Base-by-base conservation (phyloP, 2,888 invertebrate genomes). In the Cotesia congregata region DNA sequence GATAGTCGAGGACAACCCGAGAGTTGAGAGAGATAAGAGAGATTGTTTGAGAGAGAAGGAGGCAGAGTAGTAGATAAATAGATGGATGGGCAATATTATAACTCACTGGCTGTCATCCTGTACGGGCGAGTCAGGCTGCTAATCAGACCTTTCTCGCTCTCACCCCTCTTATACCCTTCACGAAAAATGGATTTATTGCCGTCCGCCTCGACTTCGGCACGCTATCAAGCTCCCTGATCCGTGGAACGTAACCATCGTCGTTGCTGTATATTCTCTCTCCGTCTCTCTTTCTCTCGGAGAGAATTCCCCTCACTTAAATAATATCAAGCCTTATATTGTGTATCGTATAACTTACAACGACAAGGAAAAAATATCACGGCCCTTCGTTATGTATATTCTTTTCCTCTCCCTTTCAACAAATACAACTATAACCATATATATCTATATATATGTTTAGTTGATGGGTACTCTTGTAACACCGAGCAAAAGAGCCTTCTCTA, bases 41-140 rank as follows among this genome's bases (percentile, higher is more conserved):
- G 82, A 78, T 7, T 12, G 9, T 50, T 7, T 12, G 12, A 50
- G 50, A 12, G 78, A 80, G 80, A 82, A 81, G 86, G 87, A 87
- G 7, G 12, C 87, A 87, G 87, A 88, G 88, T 87, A 88, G 88
- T 87, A 88, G 89, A 89, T 89, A 89, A 89, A 89, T 89, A 89
- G 89, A 89, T 89, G 88, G 89, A 89, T 89, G 89, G 89, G 89
- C 89, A 89, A 89, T 89, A 89, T 89, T 89, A 89, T 89, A 89
- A 89, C 89, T 89, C 89, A 89, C 89, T 86, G 86, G 88, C 89
- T 89, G 89, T 89, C 89, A 89, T 89, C 89, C 89, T 88, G 88
- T 85, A 87, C 88, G 89, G 88, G 85, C 88, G 88, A 89, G 89
- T 89, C 89, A 88, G 89, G 88, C 89, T 89, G 89, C 89, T 89